Base-by-base conservation (phyloP, 2,888 invertebrate genomes). In the Nymphalis c-album region DNA sequence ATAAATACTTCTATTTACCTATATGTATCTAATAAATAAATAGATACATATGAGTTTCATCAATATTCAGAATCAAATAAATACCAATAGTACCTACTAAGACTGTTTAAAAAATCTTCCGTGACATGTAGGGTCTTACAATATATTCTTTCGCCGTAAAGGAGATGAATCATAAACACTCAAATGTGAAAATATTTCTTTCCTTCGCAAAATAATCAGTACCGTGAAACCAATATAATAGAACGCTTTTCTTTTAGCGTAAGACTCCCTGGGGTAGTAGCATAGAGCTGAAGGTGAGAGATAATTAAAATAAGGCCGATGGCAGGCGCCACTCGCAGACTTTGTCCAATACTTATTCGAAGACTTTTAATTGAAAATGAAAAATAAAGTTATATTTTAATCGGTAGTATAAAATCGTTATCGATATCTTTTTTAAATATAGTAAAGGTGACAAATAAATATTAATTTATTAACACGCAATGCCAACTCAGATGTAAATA, bases 281-380 rank as follows among this genome's bases (percentile, higher is more conserved):
- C 31, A 55, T 61, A 48, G 60, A 67, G 62, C 59, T 51, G 63
- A 60, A 67, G 60, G 68, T 64, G 60, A 64, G 68, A 68, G 55
- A 64, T 68, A 68, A 68, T 68, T 68, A 61, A 68, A 68, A 64
- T 64, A 63, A 64, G 64, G 50, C 55, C 60, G 53, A 64, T 61
- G 53, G 60, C 60, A 60, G 53, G 63, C 64, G 61, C 55, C 65
- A 60, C 46, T 60, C 57, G 64, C 57, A 68, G 59, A 58, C 51
- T 63, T 57, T 35, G 62, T 50, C 50, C 62, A 62, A 67, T 67
- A 63, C 63, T 67, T 63, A 63, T 59, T 63, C 46, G 40, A 46
- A 51, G 59, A 60, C 55, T 63, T 63, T 60, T 68, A 64, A 68
- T 68, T 64, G 57, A 64, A 57, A 40, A 48, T 59, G 58, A 64